Evolutionary conservation across 1,140 invertebrate species (phyloP), one percentile per base, ranked within the genome.

Genomic region (Carposina sasakii): DNA sequence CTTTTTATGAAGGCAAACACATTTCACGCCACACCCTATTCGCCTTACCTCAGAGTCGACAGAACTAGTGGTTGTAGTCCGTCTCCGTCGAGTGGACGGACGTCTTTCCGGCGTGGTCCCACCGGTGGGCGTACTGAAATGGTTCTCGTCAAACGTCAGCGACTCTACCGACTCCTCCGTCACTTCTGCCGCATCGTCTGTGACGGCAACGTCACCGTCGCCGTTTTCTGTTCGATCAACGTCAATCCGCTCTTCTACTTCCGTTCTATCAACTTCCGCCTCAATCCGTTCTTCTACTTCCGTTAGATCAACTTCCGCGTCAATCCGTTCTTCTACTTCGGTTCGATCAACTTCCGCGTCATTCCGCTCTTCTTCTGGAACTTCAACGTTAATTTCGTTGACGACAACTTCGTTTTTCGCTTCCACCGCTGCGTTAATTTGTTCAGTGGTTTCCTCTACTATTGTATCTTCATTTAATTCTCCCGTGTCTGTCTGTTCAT

Each of bases 101-200:
- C 65, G 60, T 23, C 65, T 52, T 48, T 67, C 57, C 5, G 76
- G 74, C 3, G 67, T 72, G 2, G 59, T 62, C 12, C 70, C 76
- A 5, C 71, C 74, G 2, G 65, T 71, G 16, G 81, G 81, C 43
- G 81, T 84, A 48, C 81, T 84, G 56, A 84, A 84, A 51, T 84
- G 81, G 43, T 84, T 84, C 63, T 84, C 81, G 44, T 84, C 81
- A 45, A 84, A 84, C 15, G 75, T 79, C 54, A 84, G 51, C 2
- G 70, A 66, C 31, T 75, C 73, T 26, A 66, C 54, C 8, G 48
- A 31, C 43, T 36, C 34, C 34, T 53, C 58, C n/a, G 40, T 46
- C 9, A 28, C 48, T 3, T 46, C 45, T 41, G 49, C 54, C 16
- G 34, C 22, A 19, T 50, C 48, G 21, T 44, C 49, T 40, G 19